Evolutionary conservation across 2,888 invertebrate species (phyloP).

Genomic region (Drosophila melanosoma): DNA sequence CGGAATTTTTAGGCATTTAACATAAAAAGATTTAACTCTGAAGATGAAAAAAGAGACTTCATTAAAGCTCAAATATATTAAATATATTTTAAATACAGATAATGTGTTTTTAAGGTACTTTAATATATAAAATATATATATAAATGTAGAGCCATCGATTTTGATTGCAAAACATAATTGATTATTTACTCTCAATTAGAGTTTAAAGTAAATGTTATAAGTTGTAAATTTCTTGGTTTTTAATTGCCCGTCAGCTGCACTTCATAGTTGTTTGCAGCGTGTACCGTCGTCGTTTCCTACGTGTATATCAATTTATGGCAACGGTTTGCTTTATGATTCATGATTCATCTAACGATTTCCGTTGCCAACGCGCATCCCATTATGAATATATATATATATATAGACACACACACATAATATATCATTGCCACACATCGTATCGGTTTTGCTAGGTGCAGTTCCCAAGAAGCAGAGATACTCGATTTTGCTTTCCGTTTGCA

Average conservation of each 20-base stretch:
- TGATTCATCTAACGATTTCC: constrained; percentile 72
- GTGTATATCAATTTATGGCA: constrained; percentile 21
- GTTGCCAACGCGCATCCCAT: constrained; percentile 67
- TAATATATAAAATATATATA: not conserved
- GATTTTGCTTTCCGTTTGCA: constrained; percentile 12
- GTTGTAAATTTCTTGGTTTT: not conserved
- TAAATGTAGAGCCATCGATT: not conserved
- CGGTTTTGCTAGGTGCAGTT: constrained; percentile 28
- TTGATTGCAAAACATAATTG: not conserved
- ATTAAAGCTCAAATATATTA: not conserved
- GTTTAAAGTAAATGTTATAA: not conserved
- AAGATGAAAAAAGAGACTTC: not conserved
- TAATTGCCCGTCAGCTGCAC: constrained; percentile 1
- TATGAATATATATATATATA: not conserved
- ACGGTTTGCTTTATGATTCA: constrained; percentile 45
- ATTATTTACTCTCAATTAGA: not conserved
- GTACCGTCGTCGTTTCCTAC: not conserved
- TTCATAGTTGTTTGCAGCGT: not conserved
- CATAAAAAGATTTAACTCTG: not conserved
- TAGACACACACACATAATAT: constrained; percentile 5
- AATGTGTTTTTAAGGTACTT: not conserved
- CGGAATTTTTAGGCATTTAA: too few species aligned
- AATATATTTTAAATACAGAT: too few species aligned
- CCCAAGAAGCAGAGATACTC: constrained; percentile 1
- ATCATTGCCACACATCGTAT: constrained; percentile 10